These are phyloP conservation scores for Acanthosoma haemorrhoidale DNA, from an alignment of 2,888 invertebrate species.

Conservation along the genomic window DNA sequence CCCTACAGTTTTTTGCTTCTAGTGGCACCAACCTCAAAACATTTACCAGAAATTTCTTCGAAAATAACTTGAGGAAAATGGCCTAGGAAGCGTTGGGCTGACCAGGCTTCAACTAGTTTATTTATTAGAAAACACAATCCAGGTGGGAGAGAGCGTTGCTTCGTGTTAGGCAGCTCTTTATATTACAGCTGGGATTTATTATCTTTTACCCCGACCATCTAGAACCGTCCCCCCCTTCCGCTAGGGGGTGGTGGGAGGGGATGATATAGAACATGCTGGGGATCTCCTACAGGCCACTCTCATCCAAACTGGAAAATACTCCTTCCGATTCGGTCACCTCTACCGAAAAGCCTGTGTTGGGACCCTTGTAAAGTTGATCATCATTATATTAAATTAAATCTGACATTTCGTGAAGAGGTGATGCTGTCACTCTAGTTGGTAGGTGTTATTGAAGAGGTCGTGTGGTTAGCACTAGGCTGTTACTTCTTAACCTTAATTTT, in stretches of 20 bases:
- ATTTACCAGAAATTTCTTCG: background rate
- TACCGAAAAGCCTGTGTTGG: no score
- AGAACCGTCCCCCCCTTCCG: background rate
- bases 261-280: background rate
- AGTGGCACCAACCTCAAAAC: no score
- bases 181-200: background rate
- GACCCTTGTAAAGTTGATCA: no score
- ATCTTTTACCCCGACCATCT: background rate
- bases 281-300: background rate
- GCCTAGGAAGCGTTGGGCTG: background rate
- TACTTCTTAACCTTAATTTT: no score
- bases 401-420: no score
- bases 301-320: background rate
- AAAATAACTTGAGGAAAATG: constrained; percentile 6
- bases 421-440: no score
- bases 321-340: background rate
- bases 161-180: constrained; percentile 3
- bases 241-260: background rate
- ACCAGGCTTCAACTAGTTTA: no score
- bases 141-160: constrained; percentile 1
- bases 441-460: no score
- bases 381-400: no score
- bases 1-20: no score
- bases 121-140: constrained; percentile 12
- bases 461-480: no score